Conservation (phyloP, 1,140 invertebrate species). For the Drosophila santomea region DNA sequence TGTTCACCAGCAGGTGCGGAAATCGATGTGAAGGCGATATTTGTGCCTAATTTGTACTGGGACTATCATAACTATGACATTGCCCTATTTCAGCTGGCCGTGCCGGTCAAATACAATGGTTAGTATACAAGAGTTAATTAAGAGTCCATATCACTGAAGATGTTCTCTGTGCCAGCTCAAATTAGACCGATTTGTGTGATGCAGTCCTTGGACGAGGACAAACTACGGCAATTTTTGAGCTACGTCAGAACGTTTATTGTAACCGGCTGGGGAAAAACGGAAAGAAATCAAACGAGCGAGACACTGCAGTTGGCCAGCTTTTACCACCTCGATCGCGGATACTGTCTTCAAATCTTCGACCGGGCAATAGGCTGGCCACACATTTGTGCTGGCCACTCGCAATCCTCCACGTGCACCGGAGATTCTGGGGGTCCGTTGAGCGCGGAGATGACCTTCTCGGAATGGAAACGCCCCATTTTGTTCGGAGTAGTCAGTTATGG, state of each 20-base stretch:
- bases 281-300: not conserved
- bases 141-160: too few relatives aligned
- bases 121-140: not conserved
- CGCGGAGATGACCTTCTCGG: not conserved
- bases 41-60: not conserved
- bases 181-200: not conserved
- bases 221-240: not conserved
- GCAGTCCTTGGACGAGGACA: not conserved
- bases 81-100: not conserved
- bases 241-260: not conserved
- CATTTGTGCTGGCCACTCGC: not conserved
- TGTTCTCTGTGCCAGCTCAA: not conserved
- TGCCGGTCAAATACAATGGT: not conserved
- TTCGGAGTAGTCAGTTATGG: not conserved
- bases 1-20: not conserved
- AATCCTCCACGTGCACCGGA: not conserved
- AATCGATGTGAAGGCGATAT: not conserved
- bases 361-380: not conserved
- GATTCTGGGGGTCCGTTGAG: constrained; percentile 4
- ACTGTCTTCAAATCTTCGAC: not conserved
- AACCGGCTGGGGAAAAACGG: not conserved
- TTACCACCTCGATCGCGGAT: not conserved
- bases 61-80: not conserved
- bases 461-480: not conserved
- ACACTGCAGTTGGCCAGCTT: not conserved